A percentile compares a stretch with the other conserved stretches of the same genome.
Evolutionary conservation across 1,140 invertebrate species (phyloP).

Genomic region (Lineus longissimus): DNA sequence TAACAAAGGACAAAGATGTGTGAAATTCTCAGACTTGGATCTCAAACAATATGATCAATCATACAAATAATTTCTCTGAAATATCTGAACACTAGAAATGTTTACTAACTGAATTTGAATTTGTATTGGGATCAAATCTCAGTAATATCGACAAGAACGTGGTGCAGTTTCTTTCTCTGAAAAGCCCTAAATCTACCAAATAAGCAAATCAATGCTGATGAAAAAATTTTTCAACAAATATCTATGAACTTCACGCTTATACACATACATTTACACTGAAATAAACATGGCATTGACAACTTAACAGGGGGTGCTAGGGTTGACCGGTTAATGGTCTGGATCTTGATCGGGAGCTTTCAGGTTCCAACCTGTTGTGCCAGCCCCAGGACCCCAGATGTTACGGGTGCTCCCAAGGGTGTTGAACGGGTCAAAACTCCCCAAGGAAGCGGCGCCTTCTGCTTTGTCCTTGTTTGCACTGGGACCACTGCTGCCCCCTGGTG

Average conservation of each 20-base stretch:
- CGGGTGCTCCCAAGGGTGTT: constrained; percentile 16
- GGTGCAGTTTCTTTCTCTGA: too few species aligned
- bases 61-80: too few species aligned
- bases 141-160: too few species aligned
- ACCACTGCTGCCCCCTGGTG: not conserved
- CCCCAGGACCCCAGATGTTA: constrained; percentile 20
- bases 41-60: too few species aligned
- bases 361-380: not conserved
- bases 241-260: not conserved
- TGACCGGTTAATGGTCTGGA: not conserved
- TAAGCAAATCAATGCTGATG: not conserved
- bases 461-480: not conserved
- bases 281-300: not conserved
- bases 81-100: too few species aligned
- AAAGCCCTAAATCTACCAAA: too few species aligned
- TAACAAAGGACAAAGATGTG: too few species aligned
- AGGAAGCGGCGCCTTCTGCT: not conserved
- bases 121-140: too few species aligned
- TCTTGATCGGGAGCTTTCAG: not conserved
- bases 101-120: too few species aligned
- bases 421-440: constrained; percentile 19
- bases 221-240: not conserved
- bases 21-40: too few species aligned
- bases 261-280: too few species aligned
- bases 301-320: not conserved